Percentiles rank a stretch among this genome's conserved stretches.
Evolutionary conservation across 2,888 invertebrate species (phyloP).

Genomic region (Heterodera filipjevi): DNA sequence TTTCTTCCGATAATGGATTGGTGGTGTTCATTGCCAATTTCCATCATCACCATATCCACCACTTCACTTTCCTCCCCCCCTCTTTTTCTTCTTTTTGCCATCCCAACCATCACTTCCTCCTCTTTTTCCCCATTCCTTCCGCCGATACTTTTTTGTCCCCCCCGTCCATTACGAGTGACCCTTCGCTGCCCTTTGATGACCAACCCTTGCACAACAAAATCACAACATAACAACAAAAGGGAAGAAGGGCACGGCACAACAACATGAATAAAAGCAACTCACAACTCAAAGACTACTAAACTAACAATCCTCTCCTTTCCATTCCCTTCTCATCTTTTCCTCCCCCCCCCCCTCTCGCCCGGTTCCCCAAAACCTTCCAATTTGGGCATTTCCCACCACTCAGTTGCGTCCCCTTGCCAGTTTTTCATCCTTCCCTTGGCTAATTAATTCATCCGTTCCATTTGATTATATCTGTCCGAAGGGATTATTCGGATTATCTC

Average conservation of each 20-base stretch:
- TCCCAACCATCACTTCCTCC: neutral
- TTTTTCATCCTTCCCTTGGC: neutral
- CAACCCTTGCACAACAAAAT: neutral
- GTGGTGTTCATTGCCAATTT: too few relatives aligned
- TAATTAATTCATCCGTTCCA: neutral
- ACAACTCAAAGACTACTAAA: neutral
- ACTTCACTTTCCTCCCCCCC: neutral
- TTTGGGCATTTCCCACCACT: conserved; percentile 1
- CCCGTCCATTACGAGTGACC: neutral
- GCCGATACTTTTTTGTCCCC: neutral
- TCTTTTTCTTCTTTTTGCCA: neutral
- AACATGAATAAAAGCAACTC: neutral
- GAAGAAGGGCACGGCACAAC: neutral
- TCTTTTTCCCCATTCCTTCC: neutral
- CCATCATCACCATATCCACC: too few relatives aligned
- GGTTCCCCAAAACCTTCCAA: neutral
- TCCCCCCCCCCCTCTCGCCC: neutral
- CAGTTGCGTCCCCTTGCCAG: neutral
- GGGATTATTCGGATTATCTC: neutral
- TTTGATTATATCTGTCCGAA: neutral
- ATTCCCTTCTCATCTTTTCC: neutral
- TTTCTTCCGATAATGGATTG: too few relatives aligned
- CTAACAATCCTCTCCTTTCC: neutral
- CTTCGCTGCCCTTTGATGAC: conserved; percentile 7
- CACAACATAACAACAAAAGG: neutral